phyloP scores from a whole-genome alignment of 2,113 vertebrate species.

The Pantherophis guttatus region DNA sequence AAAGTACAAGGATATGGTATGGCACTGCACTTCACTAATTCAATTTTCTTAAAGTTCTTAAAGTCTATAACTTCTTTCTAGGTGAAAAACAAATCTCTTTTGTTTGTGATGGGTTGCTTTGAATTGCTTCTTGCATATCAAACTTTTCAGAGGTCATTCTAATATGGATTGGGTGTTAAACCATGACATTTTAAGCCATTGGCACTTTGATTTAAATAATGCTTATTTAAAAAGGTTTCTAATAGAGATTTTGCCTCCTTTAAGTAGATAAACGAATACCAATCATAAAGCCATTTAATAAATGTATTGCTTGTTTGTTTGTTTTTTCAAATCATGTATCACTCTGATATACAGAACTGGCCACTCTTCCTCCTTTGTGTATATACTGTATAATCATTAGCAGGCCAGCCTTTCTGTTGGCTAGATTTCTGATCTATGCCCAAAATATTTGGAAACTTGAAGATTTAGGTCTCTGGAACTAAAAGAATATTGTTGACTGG shows the following conservation, averaged over 20 bases:
- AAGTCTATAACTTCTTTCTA: neutral
- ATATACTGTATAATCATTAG: constrained; percentile 5
- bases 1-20: neutral
- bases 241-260: constrained; percentile 33
- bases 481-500: neutral
- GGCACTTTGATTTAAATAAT: constrained; percentile 62
- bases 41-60: neutral
- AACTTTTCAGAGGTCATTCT: constrained; percentile 29
- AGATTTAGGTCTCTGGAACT: neutral
- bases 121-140: neutral
- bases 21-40: neutral
- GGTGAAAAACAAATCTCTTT: constrained; percentile 6
- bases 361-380: constrained; percentile 39
- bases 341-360: constrained; percentile 38
- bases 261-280: constrained; percentile 62
- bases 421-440: constrained; percentile 2
- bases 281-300: constrained; percentile 59
- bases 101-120: neutral
- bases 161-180: constrained; percentile 48
- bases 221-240: constrained; percentile 39
- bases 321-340: constrained; percentile 49
- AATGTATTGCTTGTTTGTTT: constrained; percentile 54
- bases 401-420: constrained; percentile 35
- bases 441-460: constrained; percentile 30
- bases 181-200: constrained; percentile 54